Base-by-base conservation (phyloP, 1,140 invertebrate species). In the Meloidogyne floridensis region DNA sequence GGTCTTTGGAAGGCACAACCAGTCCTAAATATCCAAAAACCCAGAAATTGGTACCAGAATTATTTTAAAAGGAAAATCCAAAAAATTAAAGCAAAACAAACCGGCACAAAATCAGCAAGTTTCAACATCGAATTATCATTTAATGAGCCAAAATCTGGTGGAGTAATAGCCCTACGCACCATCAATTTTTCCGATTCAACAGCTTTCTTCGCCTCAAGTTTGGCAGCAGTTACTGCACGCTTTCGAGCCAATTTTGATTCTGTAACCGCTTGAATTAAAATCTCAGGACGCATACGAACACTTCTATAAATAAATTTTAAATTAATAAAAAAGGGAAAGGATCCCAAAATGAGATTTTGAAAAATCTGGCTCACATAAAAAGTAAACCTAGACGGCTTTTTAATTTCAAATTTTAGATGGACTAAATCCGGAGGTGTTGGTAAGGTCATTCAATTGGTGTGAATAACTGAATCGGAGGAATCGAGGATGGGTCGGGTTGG, bases 231-330 rank as follows among this genome's bases (percentile, higher is more conserved):
- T 7, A 15, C 59, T n/a, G 75, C 75, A 15, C 69, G 75, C n/a
- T 77, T 77, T 7, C 56, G 75, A 15, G 75, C 75, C 6, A 77
- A 42, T 59, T 77, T 77, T 56, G 56, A 65, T 32, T 65, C 42
- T 56, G 75, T 77, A 10, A 69, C 75, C 75, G 56, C 75, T 53
- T 56, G 75, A 47, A 77, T 77, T 15, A 77, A 47, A 56, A 77
- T n/a, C 75, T 77, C 20, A 13, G 75, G 75, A 20, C 69, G 51
- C 75, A 77, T 77, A 42, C 75, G 75, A 54, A 65, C 56, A n/a
- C 32, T 20, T 77, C 75, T 77, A 15, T 2, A 32, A 32, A 32
- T 32, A 32, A 32, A 32, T 32, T 32, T 32, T 32, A 32, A 2
- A 32, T 32, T 32, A 32, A 32, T 32, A 8, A 32, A 32, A 32